A percentile compares a stretch with the other conserved stretches of the same genome.
These are phyloP conservation scores for Sinella curviseta DNA, from an alignment of 1,140 invertebrate species.

Conservation along the genomic window DNA sequence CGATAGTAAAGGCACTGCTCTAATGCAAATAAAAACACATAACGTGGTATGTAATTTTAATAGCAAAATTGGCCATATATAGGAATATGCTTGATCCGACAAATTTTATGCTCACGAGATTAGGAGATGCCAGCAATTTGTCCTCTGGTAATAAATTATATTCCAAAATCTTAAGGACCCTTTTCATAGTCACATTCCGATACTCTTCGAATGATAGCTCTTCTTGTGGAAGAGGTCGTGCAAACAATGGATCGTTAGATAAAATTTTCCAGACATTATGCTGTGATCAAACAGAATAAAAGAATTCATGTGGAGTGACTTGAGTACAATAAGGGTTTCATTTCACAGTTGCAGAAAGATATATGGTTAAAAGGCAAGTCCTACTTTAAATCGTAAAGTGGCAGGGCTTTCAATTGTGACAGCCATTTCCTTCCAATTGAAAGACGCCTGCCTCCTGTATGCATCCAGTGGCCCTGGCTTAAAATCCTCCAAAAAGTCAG, in stretches of 20 bases:
- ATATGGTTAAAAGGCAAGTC: background rate
- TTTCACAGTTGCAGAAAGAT: background rate
- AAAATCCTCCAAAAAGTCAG: no score
- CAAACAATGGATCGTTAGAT: slow-evolving; percentile 61
- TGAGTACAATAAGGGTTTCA: no score
- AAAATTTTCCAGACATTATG: slow-evolving; percentile 59
- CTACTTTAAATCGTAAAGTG: no score
- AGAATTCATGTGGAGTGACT: no score
- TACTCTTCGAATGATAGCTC: slow-evolving; percentile 69
- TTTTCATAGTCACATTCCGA: slow-evolving; percentile 55
- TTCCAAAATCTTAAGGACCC: slow-evolving; percentile 57
- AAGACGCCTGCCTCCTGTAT: slow-evolving; percentile 60
- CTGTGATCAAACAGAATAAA: slow-evolving; percentile 41
- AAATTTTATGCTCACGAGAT: no score
- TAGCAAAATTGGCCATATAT: background rate
- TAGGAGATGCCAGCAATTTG: no score
- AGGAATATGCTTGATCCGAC: no score
- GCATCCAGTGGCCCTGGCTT: slow-evolving; percentile 60
- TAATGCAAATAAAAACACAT: background rate
- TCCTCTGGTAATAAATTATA: no score
- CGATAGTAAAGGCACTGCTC: slow-evolving; percentile 52
- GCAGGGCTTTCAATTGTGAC: slow-evolving; percentile 22
- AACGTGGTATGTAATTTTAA: slow-evolving; percentile 7
- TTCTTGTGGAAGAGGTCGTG: slow-evolving; percentile 53
- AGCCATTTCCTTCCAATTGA: slow-evolving; percentile 62